Evolutionary conservation across 2,888 invertebrate genomes (phyloP).

Genomic region (Drosophila fulvimacula): DNA sequence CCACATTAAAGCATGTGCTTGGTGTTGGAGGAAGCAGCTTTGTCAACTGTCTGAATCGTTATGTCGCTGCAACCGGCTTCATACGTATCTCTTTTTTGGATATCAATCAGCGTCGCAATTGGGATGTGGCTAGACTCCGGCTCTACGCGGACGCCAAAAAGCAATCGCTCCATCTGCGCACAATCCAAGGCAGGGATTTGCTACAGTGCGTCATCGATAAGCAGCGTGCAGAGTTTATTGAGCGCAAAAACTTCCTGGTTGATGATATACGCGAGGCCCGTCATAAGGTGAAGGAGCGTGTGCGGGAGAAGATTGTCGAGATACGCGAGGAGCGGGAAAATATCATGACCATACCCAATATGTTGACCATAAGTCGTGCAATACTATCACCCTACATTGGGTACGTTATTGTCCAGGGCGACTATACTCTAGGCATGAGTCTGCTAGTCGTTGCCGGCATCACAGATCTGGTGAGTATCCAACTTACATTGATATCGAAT

Average conservation of each 20-base stretch:
- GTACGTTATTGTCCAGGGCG: slow-evolving; percentile 92
- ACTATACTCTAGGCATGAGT: slow-evolving; percentile 92
- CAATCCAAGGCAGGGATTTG: slow-evolving; percentile 85
- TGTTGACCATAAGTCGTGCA: slow-evolving; percentile 94
- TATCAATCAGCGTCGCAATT: slow-evolving; percentile 81
- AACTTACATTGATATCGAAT: neutral
- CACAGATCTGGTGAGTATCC: slow-evolving; percentile 92
- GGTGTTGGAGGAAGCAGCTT: slow-evolving; percentile 71
- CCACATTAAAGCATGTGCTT: slow-evolving; percentile 76
- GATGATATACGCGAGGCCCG: slow-evolving; percentile 90
- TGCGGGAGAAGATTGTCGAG: slow-evolving; percentile 91
- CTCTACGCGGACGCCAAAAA: slow-evolving; percentile 83
- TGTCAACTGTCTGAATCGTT: slow-evolving; percentile 82
- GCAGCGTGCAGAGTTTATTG: slow-evolving; percentile 87
- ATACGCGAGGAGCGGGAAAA: slow-evolving; percentile 89
- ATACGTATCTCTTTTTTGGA: slow-evolving; percentile 83
- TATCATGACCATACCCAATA: slow-evolving; percentile 96
- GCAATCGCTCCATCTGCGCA: slow-evolving; percentile 78
- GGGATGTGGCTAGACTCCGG: slow-evolving; percentile 82
- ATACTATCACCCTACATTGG: slow-evolving; percentile 94
- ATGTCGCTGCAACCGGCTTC: slow-evolving; percentile 83
- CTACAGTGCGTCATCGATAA: slow-evolving; percentile 87
- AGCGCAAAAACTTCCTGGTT: slow-evolving; percentile 88
- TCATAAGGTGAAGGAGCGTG: slow-evolving; percentile 89
- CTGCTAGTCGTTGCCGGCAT: slow-evolving; percentile 94